A percentile compares a stretch with the other conserved stretches of the same genome.
Evolutionary conservation across 2,888 invertebrate species (phyloP).

Genomic region (Mallateleia sp.): DNA sequence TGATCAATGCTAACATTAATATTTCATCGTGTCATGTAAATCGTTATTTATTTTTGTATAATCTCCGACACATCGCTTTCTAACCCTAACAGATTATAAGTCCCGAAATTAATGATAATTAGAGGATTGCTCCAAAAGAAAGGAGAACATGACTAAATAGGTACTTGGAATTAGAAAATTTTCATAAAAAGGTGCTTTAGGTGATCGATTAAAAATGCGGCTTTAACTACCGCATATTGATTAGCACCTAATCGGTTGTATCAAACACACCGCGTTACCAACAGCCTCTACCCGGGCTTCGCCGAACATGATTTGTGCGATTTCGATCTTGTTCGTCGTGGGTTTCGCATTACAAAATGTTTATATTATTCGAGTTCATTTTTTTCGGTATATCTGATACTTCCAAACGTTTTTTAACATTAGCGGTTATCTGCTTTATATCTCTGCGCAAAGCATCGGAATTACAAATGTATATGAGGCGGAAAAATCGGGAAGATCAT

Average conservation of each 20-base stretch:
- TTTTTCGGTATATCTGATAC: constrained; percentile 57
- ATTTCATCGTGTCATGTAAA: constrained; percentile 41
- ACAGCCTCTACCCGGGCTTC: constrained; percentile 38
- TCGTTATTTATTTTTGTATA: constrained; percentile 46
- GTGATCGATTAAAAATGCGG: constrained; percentile 45
- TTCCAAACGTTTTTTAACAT: constrained; percentile 16
- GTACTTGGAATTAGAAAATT: constrained; percentile 29
- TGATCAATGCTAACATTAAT: constrained; percentile 46
- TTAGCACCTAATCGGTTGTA: constrained; percentile 68
- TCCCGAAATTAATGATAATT: constrained; percentile 55
- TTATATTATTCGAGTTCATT: constrained; percentile 73
- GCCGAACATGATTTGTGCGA: constrained; percentile 60
- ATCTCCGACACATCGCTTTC: constrained; percentile 12
- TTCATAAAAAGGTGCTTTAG: constrained; percentile 60
- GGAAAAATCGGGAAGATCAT: constrained; percentile 69
- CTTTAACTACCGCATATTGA: constrained; percentile 53
- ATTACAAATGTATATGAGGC: constrained; percentile 50
- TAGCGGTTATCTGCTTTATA: constrained; percentile 16
- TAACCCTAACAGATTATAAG: constrained; percentile 34
- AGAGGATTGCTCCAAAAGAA: constrained; percentile 33
- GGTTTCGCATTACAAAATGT: constrained; percentile 77
- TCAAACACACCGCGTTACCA: constrained; percentile 65
- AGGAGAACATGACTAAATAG: constrained; percentile 6
- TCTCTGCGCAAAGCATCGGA: constrained; percentile 47
- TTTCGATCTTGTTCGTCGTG: constrained; percentile 42